Conservation (phyloP, 1,140 invertebrate genomes). For the Pseudomyrmex cubaensis region DNA sequence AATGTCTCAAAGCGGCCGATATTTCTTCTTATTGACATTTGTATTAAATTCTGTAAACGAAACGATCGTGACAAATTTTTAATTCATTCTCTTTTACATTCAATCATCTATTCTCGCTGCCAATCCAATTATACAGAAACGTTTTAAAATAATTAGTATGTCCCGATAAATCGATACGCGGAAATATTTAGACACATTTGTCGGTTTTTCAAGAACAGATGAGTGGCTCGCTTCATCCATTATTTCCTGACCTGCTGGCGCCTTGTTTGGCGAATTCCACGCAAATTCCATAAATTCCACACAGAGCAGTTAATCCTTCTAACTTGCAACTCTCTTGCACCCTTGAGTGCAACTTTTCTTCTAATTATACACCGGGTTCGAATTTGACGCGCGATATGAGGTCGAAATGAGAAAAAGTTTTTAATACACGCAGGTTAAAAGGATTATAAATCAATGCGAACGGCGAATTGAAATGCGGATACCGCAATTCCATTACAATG, state of each 20-base stretch:
- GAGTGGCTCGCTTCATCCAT: background rate
- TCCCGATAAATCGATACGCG: background rate
- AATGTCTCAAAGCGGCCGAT: too few species aligned
- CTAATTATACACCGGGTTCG: constrained; percentile 63
- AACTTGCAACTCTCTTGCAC: constrained; percentile 53
- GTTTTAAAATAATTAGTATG: background rate
- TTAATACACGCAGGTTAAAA: constrained; percentile 43
- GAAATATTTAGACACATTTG: background rate
- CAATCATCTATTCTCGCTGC: background rate
- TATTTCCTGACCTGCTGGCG: constrained; percentile 21
- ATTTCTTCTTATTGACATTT: too few species aligned
- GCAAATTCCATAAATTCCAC: constrained; percentile 45
- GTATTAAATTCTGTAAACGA: too few species aligned
- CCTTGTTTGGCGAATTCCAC: constrained; percentile 38
- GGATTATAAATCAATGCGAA: constrained; percentile 56
- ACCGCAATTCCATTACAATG: constrained; percentile 58
- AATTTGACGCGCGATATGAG: constrained; percentile 55
- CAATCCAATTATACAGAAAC: background rate
- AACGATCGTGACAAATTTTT: too few species aligned
- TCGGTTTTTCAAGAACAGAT: background rate
- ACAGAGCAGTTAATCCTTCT: constrained; percentile 57
- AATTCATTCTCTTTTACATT: background rate
- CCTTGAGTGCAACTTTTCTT: constrained; percentile 60
- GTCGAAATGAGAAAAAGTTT: constrained; percentile 60
- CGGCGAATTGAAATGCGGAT: constrained; percentile 57